These are phyloP conservation scores for Lagopus leucura DNA, from an alignment of 2,113 vertebrate species.

Conservation along the genomic window DNA sequence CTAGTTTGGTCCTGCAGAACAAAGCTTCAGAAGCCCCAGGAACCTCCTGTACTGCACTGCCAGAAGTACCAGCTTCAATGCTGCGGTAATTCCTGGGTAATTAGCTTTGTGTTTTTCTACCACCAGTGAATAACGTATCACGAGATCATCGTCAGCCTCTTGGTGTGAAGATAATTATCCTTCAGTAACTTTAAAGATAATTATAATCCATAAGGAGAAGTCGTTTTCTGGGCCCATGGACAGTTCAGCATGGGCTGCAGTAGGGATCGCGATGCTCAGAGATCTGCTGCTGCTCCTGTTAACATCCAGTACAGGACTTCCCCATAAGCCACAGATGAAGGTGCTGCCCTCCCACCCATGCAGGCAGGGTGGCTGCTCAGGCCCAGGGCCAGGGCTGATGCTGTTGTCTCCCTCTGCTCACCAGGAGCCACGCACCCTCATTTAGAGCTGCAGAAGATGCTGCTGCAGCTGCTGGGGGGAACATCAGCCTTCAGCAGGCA, in stretches of 20 bases:
- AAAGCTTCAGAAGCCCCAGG: neutral
- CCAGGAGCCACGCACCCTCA: neutral
- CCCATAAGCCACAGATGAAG: rapidly evolving
- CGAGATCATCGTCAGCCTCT: neutral
- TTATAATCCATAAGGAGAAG: neutral
- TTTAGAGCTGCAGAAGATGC: neutral
- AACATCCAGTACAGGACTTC: neutral
- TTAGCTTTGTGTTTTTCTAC: neutral
- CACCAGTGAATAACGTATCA: neutral
- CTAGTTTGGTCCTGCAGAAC: neutral
- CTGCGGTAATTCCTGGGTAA: neutral
- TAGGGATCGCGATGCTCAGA: neutral
- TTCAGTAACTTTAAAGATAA: constrained; percentile 13
- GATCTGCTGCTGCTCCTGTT: neutral
- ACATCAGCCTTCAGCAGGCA: neutral
- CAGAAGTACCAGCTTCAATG: neutral
- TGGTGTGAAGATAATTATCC: constrained; percentile 20
- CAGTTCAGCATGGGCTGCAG: neutral
- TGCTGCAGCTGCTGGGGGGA: neutral
- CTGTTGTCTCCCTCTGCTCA: neutral
- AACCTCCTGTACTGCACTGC: neutral
- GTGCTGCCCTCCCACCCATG: neutral
- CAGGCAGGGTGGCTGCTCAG: rapidly evolving
- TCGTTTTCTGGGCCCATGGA: rapidly evolving
- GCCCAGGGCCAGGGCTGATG: rapidly evolving